Conservation (phyloP, 2,797 vertebrate species). For the Epinephelus coioides region DNA sequence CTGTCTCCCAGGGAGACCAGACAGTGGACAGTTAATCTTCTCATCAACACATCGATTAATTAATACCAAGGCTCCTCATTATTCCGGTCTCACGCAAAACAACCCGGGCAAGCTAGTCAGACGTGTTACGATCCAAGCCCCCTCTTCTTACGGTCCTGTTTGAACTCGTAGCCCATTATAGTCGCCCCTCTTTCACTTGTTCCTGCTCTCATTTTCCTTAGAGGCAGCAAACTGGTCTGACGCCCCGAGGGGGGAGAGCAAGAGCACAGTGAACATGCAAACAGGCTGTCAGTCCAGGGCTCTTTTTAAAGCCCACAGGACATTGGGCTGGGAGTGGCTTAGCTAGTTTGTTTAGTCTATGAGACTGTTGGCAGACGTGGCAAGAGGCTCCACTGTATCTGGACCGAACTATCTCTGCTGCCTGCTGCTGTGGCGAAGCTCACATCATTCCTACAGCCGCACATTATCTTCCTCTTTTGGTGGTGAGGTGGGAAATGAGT, state of each 20-base stretch:
- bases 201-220: slow-evolving; percentile 55
- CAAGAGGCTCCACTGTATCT: slow-evolving; percentile 65
- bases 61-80: slow-evolving; percentile 68
- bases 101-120: slow-evolving; percentile 33
- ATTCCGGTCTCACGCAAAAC: slow-evolving; percentile 60
- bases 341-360: slow-evolving; percentile 79
- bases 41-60: slow-evolving; percentile 71
- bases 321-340: slow-evolving; percentile 56
- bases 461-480: slow-evolving; percentile 34
- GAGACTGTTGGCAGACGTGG: slow-evolving; percentile 71
- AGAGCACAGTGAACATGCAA: slow-evolving; percentile 56
- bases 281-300: slow-evolving; percentile 58
- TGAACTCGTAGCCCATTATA: slow-evolving; percentile 55
- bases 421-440: slow-evolving; percentile 21
- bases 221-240: slow-evolving; percentile 60
- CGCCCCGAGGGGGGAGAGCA: slow-evolving; percentile 17
- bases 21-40: slow-evolving; percentile 71
- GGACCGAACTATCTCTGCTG: slow-evolving; percentile 47
- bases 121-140: slow-evolving; percentile 36
- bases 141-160: slow-evolving; percentile 52
- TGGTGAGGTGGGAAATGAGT: slow-evolving; percentile 23
- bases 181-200: slow-evolving; percentile 39
- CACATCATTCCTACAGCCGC: slow-evolving; percentile 26
- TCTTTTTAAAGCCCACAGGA: slow-evolving; percentile 57
- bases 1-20: slow-evolving; percentile 73